Percentiles rank a stretch among this genome's conserved stretches.
Conservation (phyloP, 2,888 invertebrate species). For the Malthinus seriepunctatus region DNA sequence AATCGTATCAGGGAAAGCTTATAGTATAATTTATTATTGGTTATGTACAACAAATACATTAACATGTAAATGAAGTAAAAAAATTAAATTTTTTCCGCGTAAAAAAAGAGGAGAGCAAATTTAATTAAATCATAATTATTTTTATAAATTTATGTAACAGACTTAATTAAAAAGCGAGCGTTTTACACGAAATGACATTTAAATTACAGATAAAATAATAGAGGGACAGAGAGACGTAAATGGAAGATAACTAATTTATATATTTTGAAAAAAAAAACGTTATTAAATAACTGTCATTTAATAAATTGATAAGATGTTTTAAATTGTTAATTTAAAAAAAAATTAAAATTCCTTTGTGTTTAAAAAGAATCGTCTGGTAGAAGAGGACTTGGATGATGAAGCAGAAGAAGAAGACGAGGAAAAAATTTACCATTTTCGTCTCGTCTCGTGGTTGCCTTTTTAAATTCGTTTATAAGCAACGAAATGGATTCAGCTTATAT, state of each 20-base stretch:
- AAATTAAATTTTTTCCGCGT: no score
- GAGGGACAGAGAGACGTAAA: conserved; percentile 22
- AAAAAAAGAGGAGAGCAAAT: conserved; percentile 5
- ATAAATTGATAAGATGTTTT: conserved; percentile 35
- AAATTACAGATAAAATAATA: conserved; percentile 45
- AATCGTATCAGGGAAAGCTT: no score
- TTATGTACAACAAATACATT: no score
- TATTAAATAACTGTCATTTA: conserved; percentile 39
- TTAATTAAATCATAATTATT: conserved; percentile 29
- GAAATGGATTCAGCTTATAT: conserved; percentile 39
- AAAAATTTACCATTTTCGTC: conserved; percentile 22
- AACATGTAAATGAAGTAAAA: no score
- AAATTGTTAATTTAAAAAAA: conserved; percentile 34
- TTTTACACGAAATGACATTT: conserved; percentile 37
- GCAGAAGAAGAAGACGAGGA: neutral
- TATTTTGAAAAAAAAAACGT: conserved; percentile 30
- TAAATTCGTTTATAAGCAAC: conserved; percentile 30
- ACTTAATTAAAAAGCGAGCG: conserved; percentile 29
- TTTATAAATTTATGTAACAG: conserved; percentile 23
- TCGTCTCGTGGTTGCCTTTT: conserved; percentile 9
- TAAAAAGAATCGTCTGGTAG: no score
- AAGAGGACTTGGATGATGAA: no score
- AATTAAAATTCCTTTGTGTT: conserved; percentile 23
- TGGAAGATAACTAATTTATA: conserved; percentile 31
- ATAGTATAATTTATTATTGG: no score